Percentiles rank a stretch among this genome's conserved stretches.
Evolutionary conservation across 2,888 invertebrate species (phyloP).

Genomic region (Axea sp.): DNA sequence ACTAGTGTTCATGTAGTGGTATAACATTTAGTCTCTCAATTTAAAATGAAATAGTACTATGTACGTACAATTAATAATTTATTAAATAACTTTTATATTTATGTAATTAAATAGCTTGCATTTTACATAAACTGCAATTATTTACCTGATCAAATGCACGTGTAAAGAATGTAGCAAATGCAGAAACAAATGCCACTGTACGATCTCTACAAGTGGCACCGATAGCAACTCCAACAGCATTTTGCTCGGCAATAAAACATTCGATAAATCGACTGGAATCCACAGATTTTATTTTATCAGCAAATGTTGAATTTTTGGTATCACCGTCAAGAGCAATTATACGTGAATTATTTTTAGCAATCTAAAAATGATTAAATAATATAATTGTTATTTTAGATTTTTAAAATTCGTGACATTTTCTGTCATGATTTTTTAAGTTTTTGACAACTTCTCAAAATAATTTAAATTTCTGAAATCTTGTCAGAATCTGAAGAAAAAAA

Average conservation of each 20-base stretch:
- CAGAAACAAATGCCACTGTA: slow-evolving; percentile 95
- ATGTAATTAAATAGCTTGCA: too few species aligned
- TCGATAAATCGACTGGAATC: slow-evolving; percentile 91
- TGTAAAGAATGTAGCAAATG: slow-evolving; percentile 98
- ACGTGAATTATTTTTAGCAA: slow-evolving; percentile 83
- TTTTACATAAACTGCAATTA: too few species aligned
- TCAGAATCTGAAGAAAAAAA: too few species aligned
- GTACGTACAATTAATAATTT: too few species aligned
- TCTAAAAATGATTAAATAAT: slow-evolving; percentile 58
- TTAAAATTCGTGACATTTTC: too few species aligned
- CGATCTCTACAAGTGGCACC: slow-evolving; percentile 96
- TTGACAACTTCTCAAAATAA: too few species aligned
- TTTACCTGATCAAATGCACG: slow-evolving; percentile 97
- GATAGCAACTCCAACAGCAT: slow-evolving; percentile 96
- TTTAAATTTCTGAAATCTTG: too few species aligned
- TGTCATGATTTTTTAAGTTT: too few species aligned
- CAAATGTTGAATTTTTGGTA: slow-evolving; percentile 99
- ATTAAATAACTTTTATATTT: too few species aligned
- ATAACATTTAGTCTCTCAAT: too few species aligned
- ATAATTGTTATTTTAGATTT: background rate
- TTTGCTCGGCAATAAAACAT: slow-evolving; percentile 99
- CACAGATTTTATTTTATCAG: slow-evolving; percentile 92
- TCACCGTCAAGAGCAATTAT: slow-evolving; percentile 98
- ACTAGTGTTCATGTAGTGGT: too few species aligned
- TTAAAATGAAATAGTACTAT: too few species aligned